phyloP scores from a whole-genome alignment of 2,113 vertebrate genomes.

The Entelurus aequoreus region DNA sequence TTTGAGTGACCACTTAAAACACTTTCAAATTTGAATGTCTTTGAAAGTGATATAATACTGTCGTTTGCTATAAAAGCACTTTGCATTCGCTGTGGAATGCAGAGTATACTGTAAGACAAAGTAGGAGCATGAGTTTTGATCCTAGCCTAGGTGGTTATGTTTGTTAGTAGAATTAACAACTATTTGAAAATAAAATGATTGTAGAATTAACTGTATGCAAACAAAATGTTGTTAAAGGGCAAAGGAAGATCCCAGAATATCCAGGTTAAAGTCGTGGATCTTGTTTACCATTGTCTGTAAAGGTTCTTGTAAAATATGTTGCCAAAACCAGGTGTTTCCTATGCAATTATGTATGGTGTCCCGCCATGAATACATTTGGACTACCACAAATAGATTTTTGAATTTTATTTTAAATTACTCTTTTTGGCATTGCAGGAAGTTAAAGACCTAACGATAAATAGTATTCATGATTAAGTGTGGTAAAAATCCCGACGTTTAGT shows the following conservation, averaged over 20 bases:
- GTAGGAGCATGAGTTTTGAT: neutral
- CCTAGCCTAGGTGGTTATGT: neutral
- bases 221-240: neutral
- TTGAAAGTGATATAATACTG: conserved; percentile 59
- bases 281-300: neutral
- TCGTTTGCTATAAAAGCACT: conserved; percentile 22
- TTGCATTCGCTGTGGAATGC: conserved; percentile 1
- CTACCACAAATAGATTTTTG: too few species aligned
- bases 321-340: too few species aligned
- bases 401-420: too few species aligned
- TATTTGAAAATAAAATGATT: too few species aligned
- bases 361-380: too few species aligned
- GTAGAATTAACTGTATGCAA: too few species aligned
- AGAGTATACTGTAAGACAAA: conserved; percentile 4
- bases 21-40: conserved; percentile 48
- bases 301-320: too few species aligned
- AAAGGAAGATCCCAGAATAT: neutral
- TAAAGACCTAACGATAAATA: too few species aligned
- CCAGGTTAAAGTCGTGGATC: neutral
- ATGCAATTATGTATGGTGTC: too few species aligned
- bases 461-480: too few species aligned
- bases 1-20: conserved; percentile 56
- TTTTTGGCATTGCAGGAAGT: too few species aligned
- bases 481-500: too few species aligned
- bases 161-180: neutral